Conservation (phyloP, 2,113 vertebrate species). For the Rhinolophus sinicus region DNA sequence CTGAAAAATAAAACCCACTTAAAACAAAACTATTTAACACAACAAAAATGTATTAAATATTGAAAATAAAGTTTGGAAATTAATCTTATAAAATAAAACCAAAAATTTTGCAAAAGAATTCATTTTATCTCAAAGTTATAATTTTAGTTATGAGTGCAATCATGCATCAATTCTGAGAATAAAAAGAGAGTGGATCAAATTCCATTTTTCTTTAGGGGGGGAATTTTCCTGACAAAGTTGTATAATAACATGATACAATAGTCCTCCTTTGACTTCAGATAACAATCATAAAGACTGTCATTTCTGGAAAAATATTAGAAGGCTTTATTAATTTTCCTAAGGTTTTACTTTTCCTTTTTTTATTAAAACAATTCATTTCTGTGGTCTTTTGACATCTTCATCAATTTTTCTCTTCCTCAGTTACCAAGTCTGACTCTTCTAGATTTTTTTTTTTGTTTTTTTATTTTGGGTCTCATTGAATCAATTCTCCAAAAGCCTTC, state of each 20-base stretch:
- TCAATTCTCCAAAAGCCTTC: background rate
- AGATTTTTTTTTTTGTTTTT: background rate
- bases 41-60: background rate
- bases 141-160: background rate
- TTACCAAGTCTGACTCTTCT: background rate
- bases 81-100: background rate
- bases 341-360: background rate
- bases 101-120: background rate
- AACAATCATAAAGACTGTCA: background rate
- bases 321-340: background rate
- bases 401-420: background rate
- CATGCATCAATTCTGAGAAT: background rate
- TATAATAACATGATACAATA: background rate
- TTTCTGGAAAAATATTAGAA: slow-evolving; percentile 22
- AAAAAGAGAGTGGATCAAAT: background rate
- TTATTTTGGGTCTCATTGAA: background rate
- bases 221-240: background rate
- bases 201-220: background rate
- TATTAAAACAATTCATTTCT: background rate
- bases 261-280: background rate
- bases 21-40: background rate
- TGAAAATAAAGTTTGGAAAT: background rate
- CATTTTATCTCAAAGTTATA: background rate
- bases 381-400: background rate
- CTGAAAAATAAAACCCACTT: background rate